Evolutionary conservation across 1,140 invertebrate genomes (phyloP).

Genomic region (Drosophila mojavensis): DNA sequence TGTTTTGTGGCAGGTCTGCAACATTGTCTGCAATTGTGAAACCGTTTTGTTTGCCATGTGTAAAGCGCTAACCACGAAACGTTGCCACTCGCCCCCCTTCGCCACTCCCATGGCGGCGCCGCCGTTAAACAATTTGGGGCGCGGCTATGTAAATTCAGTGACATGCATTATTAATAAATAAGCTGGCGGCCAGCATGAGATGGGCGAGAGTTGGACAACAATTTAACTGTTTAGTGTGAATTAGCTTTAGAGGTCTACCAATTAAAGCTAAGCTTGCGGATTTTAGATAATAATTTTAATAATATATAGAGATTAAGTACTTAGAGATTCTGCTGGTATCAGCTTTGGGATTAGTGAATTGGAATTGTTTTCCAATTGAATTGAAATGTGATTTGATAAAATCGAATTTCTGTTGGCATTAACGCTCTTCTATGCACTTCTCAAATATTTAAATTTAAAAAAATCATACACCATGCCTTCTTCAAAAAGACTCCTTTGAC

Average conservation of each 20-base stretch:
- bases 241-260: slow-evolving; percentile 23
- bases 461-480: no score
- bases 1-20: slow-evolving; percentile 30
- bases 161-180: slow-evolving; percentile 53
- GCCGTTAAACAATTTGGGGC: not conserved
- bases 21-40: slow-evolving; percentile 43
- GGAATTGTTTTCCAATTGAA: no score
- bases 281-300: not conserved
- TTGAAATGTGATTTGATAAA: no score
- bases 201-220: not conserved
- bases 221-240: slow-evolving; percentile 26
- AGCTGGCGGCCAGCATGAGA: slow-evolving; percentile 8
- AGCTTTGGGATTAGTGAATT: no score
- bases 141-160: slow-evolving; percentile 42
- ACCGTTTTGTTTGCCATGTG: slow-evolving; percentile 46
- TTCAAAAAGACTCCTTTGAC: no score
- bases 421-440: no score
- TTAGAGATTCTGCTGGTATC: no score
- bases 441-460: no score
- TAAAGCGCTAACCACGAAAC: slow-evolving; percentile 30
- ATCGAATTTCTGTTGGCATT: no score
- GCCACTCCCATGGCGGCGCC: not conserved
- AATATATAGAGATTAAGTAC: not conserved
- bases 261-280: slow-evolving; percentile 1
- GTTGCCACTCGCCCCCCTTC: slow-evolving; percentile 16